Evolutionary conservation across 2,888 invertebrate genomes (phyloP).

Genomic region (Drosophila suboccidentalis): DNA sequence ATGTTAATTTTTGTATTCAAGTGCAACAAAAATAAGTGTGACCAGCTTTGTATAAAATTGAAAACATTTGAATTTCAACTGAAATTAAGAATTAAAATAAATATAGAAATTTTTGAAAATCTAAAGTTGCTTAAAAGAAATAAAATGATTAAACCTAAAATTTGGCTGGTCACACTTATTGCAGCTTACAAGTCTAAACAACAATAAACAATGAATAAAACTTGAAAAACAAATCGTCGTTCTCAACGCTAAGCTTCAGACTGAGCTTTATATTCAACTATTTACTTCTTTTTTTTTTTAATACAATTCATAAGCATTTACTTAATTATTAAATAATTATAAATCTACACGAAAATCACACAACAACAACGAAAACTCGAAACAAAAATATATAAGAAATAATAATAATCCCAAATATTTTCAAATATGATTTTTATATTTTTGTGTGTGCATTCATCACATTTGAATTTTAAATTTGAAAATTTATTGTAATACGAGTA

Average conservation of each 20-base stretch:
- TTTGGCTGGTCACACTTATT: no score
- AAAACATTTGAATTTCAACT: neutral
- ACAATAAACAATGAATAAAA: neutral
- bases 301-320: constrained; percentile 67
- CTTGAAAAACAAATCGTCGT: neutral
- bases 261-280: constrained; percentile 8
- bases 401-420: constrained; percentile 20
- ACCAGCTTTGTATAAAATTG: neutral
- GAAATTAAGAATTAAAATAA: neutral
- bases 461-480: constrained; percentile 39
- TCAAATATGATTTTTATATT: constrained; percentile 63
- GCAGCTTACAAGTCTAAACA: no score
- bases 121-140: no score
- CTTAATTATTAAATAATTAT: constrained; percentile 65
- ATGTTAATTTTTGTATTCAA: neutral
- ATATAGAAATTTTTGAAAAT: neutral
- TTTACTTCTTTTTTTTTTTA: constrained; percentile 47
- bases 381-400: constrained; percentile 15
- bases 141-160: no score
- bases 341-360: constrained; percentile 23
- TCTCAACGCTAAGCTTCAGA: constrained; percentile 14
- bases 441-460: constrained; percentile 73
- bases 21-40: constrained; percentile 2
- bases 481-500: constrained; percentile 48
- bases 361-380: constrained; percentile 28